Evolutionary conservation across 2,888 invertebrate species (phyloP), one percentile per base, ranked within the genome.

Genomic region (Dermolepida albohirtum): DNA sequence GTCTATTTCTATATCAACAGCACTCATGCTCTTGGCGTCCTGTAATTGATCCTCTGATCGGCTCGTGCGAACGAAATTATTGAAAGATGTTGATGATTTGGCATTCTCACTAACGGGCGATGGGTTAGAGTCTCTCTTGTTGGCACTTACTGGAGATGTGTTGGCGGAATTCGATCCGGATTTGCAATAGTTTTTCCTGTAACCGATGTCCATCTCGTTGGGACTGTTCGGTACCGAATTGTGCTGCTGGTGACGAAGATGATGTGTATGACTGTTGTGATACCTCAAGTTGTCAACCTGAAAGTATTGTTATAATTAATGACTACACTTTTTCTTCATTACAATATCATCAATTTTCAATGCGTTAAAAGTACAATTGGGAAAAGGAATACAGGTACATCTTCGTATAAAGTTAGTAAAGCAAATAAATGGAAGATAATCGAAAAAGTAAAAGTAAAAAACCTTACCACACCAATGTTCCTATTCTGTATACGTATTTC

Each of bases 41-140:
- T 92, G 90, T 72, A 97, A 85, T 81, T 96, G 96, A 84, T 96
- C 96, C 85, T 97, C 97, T 10, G 95, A 95, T 78, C 94, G 90
- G 77, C 95, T 96, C 34, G 95, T 95, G 69, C 96, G 88, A 51
- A 96, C 95, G 73, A 92, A 90, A 65, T 78, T 81, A 62, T 72
- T 75, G 62, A 70, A 52, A 29, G 67, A 66, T 12, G 64, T 70
- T 62, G 72, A 70, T 27, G 74, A 69, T 69, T 74, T 73, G 47
- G 71, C 68, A 47, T 44, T 70, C 69, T 73, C 76, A 68, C 70
- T 72, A 44, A 70, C 66, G 17, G 75, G 76, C 68, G 74, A 74
- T 44, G 74, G 67, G 67, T 75, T 72, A 14, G 77, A 74, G 67
- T 86, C 85, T 81, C 86, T 80, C 81, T 87, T 87, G 78, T 79